These are phyloP conservation scores for Chaetodon trifasciatus DNA, from an alignment of 2,797 vertebrate species.

Conservation along the genomic window DNA sequence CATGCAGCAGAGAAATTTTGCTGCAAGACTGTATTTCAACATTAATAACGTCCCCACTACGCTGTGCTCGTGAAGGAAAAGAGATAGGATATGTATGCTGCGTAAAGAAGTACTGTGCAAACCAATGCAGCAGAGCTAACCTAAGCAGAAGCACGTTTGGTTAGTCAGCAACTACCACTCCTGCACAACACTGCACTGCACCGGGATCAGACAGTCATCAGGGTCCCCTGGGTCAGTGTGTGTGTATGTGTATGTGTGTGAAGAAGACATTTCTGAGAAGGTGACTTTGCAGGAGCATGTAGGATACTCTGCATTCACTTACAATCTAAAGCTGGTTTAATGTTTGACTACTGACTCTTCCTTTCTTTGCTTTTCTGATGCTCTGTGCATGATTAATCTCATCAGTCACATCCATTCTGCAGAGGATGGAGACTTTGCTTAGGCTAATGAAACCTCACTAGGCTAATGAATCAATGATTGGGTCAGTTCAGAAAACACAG, in stretches of 20 bases:
- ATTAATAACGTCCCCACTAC: not conserved
- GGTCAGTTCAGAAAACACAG: not conserved
- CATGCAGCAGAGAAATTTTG: not conserved
- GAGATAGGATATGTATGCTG: not conserved
- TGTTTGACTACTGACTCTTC: slow-evolving; percentile 40
- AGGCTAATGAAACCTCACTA: not conserved
- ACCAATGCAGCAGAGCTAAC: slow-evolving; percentile 49
- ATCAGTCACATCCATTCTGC: slow-evolving; percentile 15
- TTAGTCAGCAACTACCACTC: slow-evolving; percentile 71
- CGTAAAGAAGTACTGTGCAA: slow-evolving; percentile 27
- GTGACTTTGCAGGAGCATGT: slow-evolving; percentile 47
- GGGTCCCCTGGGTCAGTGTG: slow-evolving; percentile 49
- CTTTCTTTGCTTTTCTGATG: not conserved
- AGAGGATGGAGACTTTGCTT: slow-evolving; percentile 26
- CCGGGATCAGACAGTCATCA: slow-evolving; percentile 58
- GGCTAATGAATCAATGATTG: slow-evolving; percentile 8
- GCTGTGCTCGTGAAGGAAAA: not conserved
- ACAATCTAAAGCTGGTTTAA: slow-evolving; percentile 40
- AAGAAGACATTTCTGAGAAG: slow-evolving; percentile 48
- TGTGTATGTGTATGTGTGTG: slow-evolving; percentile 17
- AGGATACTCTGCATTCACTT: slow-evolving; percentile 15
- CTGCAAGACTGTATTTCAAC: slow-evolving; percentile 8
- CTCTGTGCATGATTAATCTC: not conserved
- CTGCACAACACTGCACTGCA: slow-evolving; percentile 67
- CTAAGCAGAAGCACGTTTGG: slow-evolving; percentile 63